Evolutionary conservation across 53 echinoderm and acorn worm genomes (phyloP).

Genomic region (Holothuria scabra): DNA sequence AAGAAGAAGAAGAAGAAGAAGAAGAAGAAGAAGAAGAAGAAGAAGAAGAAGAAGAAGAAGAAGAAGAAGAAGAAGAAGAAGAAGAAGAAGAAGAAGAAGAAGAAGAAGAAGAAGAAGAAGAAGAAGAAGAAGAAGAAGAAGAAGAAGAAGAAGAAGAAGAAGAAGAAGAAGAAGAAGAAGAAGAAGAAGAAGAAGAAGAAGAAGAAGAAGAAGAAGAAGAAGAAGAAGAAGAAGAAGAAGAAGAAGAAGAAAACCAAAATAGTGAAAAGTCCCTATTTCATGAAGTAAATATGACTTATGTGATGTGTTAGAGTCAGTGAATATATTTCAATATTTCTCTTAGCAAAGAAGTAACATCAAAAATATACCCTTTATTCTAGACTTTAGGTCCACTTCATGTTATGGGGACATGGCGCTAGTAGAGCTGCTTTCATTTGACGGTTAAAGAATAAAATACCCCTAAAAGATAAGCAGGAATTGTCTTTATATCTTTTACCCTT

Average conservation of each 20-base stretch:
- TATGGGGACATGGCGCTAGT: too few species aligned
- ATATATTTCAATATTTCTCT: too few species aligned
- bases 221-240: constrained; percentile 25
- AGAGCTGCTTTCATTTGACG: too few species aligned
- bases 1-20: constrained; percentile 47
- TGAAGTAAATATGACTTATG: too few species aligned
- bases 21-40: constrained; percentile 23
- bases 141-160: constrained; percentile 26
- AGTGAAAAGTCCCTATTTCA: too few species aligned
- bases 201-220: constrained; percentile 32
- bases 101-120: constrained; percentile 31
- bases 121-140: constrained; percentile 27
- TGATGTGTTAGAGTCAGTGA: too few species aligned
- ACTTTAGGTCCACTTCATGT: too few species aligned
- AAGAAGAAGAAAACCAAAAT: constrained; percentile 1
- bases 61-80: constrained; percentile 21
- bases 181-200: constrained; percentile 39
- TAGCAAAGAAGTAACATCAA: too few species aligned
- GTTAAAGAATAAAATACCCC: too few species aligned
- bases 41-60: constrained; percentile 13
- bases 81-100: constrained; percentile 26
- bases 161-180: constrained; percentile 35
- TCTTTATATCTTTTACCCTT: too few species aligned
- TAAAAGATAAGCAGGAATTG: too few species aligned
- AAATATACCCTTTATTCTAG: too few species aligned